A percentile compares a stretch with the other conserved stretches of the same genome.
Conservation (phyloP, 2,888 invertebrate genomes). For the Perizoma flavofasciatum region DNA sequence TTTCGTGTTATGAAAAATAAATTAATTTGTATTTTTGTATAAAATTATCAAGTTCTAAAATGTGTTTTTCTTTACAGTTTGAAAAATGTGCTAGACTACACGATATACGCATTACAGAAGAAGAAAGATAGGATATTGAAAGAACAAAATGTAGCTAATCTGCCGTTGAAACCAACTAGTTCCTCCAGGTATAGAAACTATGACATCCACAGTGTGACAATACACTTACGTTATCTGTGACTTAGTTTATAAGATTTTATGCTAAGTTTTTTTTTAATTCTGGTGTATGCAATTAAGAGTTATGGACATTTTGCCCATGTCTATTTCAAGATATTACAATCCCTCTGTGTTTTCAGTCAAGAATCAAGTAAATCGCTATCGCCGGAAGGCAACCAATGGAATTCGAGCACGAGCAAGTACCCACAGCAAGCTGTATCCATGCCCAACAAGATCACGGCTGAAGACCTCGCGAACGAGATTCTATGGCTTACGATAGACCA, state of each 20-base stretch:
- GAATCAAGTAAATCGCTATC: constrained; percentile 53
- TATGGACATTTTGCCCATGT: too few species aligned
- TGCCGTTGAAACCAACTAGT: constrained; percentile 33
- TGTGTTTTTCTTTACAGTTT: constrained; percentile 27
- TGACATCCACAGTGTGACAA: too few species aligned
- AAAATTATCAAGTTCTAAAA: not conserved
- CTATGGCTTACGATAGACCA: constrained; percentile 78
- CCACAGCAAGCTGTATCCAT: constrained; percentile 59
- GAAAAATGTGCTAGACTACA: constrained; percentile 37
- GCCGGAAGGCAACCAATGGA: constrained; percentile 63
- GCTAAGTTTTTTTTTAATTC: too few species aligned
- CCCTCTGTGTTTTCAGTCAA: constrained; percentile 24
- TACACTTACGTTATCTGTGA: too few species aligned
- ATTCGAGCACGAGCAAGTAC: constrained; percentile 56
- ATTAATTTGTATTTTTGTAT: too few species aligned
- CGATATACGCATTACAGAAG: constrained; percentile 34
- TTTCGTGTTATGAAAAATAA: too few species aligned
- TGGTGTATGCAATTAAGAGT: too few species aligned
- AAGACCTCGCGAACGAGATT: constrained; percentile 75
- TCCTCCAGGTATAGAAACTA: constrained; percentile 32
- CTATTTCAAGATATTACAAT: too few species aligned
- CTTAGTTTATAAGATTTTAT: too few species aligned
- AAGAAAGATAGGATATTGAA: constrained; percentile 37
- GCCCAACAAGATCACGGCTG: constrained; percentile 75
- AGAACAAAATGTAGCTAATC: constrained; percentile 30